phyloP scores from a whole-genome alignment of 2,797 vertebrate species.

The Nyctibius grandis region DNA sequence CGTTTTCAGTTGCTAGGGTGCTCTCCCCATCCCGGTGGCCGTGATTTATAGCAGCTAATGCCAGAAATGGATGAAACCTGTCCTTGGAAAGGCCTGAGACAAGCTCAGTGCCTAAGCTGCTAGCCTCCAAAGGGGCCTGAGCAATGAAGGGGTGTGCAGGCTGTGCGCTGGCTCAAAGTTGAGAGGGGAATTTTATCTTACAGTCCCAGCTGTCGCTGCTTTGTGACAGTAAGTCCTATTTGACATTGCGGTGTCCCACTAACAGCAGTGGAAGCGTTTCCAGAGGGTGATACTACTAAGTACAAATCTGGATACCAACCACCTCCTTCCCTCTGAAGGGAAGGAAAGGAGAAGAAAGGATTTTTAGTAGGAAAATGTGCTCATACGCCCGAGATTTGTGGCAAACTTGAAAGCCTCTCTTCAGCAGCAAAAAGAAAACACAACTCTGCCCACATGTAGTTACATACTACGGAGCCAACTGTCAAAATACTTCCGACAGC shows the following conservation, averaged over 20 bases:
- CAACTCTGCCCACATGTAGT: neutral
- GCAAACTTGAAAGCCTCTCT: neutral
- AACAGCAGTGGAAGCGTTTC: neutral
- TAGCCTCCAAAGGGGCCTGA: neutral
- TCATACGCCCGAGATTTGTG: neutral
- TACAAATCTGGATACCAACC: neutral
- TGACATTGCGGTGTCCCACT: neutral
- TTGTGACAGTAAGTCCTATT: neutral
- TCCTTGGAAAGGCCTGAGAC: neutral
- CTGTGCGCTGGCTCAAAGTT: accelerated
- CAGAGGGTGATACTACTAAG: neutral
- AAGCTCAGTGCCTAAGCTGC: neutral
- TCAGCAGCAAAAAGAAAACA: neutral
- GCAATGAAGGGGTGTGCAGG: accelerated
- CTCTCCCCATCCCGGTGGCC: neutral
- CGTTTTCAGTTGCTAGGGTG: neutral
- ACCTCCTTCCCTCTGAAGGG: neutral
- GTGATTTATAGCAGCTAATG: neutral
- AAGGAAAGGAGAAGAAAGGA: neutral
- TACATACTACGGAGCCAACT: neutral
- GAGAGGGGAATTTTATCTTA: neutral
- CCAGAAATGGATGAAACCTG: neutral
- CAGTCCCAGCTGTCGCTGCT: neutral
- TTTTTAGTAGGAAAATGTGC: neutral
- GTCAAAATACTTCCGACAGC: conserved; percentile 52